Conservation (phyloP, 2,113 vertebrate species). For the Platysteira castanea region DNA sequence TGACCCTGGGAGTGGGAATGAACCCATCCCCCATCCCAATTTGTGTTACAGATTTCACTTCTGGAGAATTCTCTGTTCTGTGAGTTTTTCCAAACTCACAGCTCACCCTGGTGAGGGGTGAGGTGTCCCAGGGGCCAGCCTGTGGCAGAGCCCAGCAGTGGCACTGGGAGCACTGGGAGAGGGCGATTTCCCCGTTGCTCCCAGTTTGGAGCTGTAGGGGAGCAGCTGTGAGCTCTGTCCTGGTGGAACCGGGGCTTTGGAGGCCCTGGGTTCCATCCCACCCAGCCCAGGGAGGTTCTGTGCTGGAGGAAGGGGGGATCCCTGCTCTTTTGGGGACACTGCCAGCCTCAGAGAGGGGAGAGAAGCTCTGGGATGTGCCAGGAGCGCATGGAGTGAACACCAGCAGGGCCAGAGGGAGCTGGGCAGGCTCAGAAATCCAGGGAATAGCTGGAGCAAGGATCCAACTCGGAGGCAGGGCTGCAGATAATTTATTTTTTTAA, state of each 20-base stretch:
- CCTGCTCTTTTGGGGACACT: not conserved
- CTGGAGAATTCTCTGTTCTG: not conserved
- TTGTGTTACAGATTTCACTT: not conserved
- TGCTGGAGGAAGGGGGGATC: not conserved
- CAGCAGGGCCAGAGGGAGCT: not conserved
- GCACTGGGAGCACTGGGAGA: not conserved
- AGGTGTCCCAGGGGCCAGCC: not conserved
- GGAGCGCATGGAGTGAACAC: not conserved
- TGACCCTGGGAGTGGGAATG: not conserved
- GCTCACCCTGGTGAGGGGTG: not conserved
- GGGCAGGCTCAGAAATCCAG: not conserved
- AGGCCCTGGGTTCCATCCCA: not conserved
- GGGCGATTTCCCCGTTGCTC: not conserved
- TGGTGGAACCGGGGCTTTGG: not conserved
- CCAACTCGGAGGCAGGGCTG: not conserved
- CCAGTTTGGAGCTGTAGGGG: not conserved
- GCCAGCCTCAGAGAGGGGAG: not conserved
- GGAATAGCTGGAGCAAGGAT: not conserved
- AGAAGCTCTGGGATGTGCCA: not conserved
- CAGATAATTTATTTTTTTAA: not conserved
- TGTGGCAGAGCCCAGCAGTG: not conserved
- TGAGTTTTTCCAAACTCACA: too few relatives aligned
- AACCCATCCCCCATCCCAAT: not conserved
- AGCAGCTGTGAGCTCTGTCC: not conserved
- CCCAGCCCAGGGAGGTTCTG: not conserved